Base-by-base conservation (phyloP, 2,888 invertebrate species). In the Gastracanthus pulcherrimus region DNA sequence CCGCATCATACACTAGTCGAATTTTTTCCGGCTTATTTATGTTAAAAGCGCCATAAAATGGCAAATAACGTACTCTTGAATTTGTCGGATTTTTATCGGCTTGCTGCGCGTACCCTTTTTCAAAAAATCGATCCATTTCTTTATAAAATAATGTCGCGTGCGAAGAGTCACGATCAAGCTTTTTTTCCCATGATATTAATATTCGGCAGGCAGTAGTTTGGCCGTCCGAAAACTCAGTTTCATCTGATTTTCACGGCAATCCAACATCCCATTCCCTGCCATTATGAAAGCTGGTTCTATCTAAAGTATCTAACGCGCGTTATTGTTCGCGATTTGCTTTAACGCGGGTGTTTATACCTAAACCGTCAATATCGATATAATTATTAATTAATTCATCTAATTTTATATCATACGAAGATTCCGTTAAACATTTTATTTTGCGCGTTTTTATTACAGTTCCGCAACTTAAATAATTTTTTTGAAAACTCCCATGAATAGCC, bases 111-210 rank as follows among this genome's bases (percentile, higher is more conserved):
- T 58, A 72, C 2, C 58, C 55, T 3, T 55, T 48, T 3, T 71
- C 64, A n/a, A 79, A 60, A 11, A 78, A 76, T 38, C 80, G 75
- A 31, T 82, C 69, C n/a, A n/a, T n/a, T n/a, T n/a, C n/a, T n/a
- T n/a, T n/a, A n/a, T n/a, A n/a, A n/a, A n/a, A n/a, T n/a, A 16
- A 83, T 80, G 66, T 84, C 82, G 80, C 74, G 36, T 36, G 26
- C 9, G 29, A 4, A 34, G 70, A 23, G 26, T 82, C 45, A n/a
- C 64, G 75, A 45, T 82, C 78, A 11, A 84, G 41, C 55, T 78
- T 84, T 31, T 62, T 60, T 84, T 83, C n/a, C 29, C 77, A 48
- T 11, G 48, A 4, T 16, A 34, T 16, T 1, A 82, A 34, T 19
- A 76, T 71, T 34, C 62, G 29, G 9, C 62, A 41, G 0, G 78